Evolutionary conservation across 92 coral and sea anemone species (phyloP).

Genomic region (Palythoa caribaeorum): DNA sequence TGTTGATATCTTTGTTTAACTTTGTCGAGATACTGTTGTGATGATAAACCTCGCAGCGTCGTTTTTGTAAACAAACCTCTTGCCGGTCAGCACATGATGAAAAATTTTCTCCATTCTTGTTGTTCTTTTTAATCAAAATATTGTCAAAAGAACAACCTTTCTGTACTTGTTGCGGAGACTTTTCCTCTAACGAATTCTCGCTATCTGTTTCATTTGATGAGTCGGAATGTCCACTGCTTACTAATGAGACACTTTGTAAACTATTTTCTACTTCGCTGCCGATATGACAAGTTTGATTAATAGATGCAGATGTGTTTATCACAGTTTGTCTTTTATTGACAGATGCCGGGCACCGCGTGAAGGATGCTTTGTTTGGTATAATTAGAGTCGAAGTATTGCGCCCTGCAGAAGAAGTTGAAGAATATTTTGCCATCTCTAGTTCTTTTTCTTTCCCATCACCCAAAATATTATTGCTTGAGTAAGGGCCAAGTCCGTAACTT

Average conservation of each 20-base stretch:
- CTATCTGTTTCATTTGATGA: not conserved
- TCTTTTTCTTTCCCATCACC: not conserved
- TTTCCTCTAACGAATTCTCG: constrained; percentile 1
- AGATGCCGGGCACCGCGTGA: constrained; percentile 25
- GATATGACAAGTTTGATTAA: constrained; percentile 26
- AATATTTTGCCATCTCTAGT: not conserved
- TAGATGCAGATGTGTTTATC: constrained; percentile 3
- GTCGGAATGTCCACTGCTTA: constrained; percentile 18
- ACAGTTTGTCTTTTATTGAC: constrained; percentile 77
- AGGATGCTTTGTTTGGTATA: constrained; percentile 75
- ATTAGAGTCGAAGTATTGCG: constrained; percentile 71
- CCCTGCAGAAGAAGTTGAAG: constrained; percentile 41
- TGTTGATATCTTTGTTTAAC: constrained; percentile 20
- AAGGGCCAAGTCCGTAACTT: not conserved
- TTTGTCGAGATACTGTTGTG: not conserved
- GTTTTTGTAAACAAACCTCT: constrained; percentile 20
- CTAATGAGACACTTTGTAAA: constrained; percentile 34
- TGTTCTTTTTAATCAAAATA: not conserved
- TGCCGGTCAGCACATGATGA: not conserved
- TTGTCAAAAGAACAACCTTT: not conserved
- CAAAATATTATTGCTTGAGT: not conserved
- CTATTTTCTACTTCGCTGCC: constrained; percentile 38
- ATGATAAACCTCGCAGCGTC: not conserved
- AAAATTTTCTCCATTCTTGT: not conserved
- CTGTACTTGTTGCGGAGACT: not conserved